phyloP scores from a whole-genome alignment of 2,797 vertebrate genomes.

The Hemitrygon akajei region DNA sequence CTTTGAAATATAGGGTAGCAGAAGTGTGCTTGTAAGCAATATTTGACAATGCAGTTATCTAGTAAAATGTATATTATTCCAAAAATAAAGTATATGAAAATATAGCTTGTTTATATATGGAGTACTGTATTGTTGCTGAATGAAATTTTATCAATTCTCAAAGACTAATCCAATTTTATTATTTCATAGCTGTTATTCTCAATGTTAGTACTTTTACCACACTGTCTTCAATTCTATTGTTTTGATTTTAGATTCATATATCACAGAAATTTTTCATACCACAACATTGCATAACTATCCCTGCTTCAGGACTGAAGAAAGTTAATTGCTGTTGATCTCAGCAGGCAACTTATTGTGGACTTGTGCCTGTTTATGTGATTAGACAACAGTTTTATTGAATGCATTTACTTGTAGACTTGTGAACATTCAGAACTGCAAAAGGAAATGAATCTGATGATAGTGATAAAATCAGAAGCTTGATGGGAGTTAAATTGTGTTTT shows the following conservation, averaged over 20 bases:
- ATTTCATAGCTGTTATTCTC: not conserved
- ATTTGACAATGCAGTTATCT: not conserved
- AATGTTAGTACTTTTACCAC: not conserved
- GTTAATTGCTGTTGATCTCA: constrained; percentile 29
- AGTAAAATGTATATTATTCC: not conserved
- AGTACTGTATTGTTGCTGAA: not conserved
- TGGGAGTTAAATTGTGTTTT: constrained; percentile 1
- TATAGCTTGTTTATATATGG: not conserved
- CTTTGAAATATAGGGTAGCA: not conserved
- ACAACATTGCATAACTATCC: constrained; percentile 17
- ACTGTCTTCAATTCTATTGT: constrained; percentile 3
- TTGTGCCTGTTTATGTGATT: not conserved
- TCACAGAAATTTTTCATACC: not conserved
- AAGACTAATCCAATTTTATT: constrained; percentile 9
- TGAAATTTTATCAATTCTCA: constrained; percentile 30
- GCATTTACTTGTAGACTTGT: not conserved
- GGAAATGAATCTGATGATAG: constrained; percentile 28
- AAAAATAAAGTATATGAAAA: not conserved
- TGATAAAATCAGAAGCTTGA: constrained; percentile 17
- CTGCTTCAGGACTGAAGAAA: constrained; percentile 21
- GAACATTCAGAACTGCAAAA: constrained; percentile 20
- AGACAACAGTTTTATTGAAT: not conserved
- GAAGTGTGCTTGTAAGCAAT: not conserved
- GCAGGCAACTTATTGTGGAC: constrained; percentile 5
- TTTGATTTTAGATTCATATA: constrained; percentile 33